These are phyloP conservation scores for Cephus nigrinus DNA, from an alignment of 2,888 invertebrate species.

Conservation along the genomic window DNA sequence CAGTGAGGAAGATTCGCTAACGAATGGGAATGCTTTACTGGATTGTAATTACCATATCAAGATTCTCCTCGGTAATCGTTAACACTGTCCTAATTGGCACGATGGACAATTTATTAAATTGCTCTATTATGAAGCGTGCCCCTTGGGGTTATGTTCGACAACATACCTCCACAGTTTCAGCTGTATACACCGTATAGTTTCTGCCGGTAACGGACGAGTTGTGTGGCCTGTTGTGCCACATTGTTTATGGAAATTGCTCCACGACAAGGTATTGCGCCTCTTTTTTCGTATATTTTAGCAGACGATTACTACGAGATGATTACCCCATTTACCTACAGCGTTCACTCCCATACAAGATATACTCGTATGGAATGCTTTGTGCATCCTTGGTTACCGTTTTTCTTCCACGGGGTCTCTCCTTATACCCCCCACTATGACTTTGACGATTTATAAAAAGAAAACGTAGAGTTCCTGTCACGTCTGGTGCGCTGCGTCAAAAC, in stretches of 20 bases:
- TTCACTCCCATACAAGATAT: background rate
- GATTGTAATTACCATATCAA: constrained; percentile 48
- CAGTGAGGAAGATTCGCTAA: constrained; percentile 23
- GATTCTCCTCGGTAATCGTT: constrained; percentile 42
- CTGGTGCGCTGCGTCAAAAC: constrained; percentile 11
- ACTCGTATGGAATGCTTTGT: background rate
- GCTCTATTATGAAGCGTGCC: constrained; percentile 46
- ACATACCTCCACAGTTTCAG: background rate
- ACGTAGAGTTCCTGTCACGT: background rate
- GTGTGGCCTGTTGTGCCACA: constrained; percentile 16
- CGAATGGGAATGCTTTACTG: constrained; percentile 40
- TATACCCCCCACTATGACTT: background rate
- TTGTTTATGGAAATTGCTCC: constrained; percentile 51
- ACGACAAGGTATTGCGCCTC: constrained; percentile 28
- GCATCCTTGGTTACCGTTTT: background rate
- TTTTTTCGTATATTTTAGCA: constrained; percentile 40
- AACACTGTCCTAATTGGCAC: constrained; percentile 48
- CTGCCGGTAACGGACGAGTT: background rate
- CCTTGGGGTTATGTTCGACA: background rate
- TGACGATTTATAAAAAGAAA: background rate
- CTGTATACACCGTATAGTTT: background rate
- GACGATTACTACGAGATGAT: constrained; percentile 29
- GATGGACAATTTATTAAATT: constrained; percentile 52
- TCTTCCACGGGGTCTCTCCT: background rate
- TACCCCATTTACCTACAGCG: constrained; percentile 23